Conservation (phyloP, 2,888 invertebrate genomes). For the Phyllotreta cruciferae region DNA sequence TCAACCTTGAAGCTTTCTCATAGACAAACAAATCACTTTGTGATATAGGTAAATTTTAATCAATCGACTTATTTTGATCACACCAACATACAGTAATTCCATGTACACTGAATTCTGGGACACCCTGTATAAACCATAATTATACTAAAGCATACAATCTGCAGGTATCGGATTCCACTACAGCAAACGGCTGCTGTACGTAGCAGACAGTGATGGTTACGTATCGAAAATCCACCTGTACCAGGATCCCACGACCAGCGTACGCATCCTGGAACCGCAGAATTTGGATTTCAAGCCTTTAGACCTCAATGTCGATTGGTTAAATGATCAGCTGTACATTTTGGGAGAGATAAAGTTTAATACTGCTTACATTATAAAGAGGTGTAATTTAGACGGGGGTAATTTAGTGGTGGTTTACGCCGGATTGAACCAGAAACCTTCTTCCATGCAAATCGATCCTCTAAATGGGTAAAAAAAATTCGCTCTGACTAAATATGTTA, state of each 20-base stretch:
- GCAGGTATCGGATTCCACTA: slow-evolving; percentile 81
- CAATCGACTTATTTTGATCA: too few species aligned
- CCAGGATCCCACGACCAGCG: slow-evolving; percentile 33
- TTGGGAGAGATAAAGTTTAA: slow-evolving; percentile 70
- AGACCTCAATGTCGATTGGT: slow-evolving; percentile 86
- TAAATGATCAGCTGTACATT: slow-evolving; percentile 84
- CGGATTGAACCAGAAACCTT: slow-evolving; percentile 73
- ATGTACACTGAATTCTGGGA: too few species aligned
- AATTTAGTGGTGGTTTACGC: slow-evolving; percentile 74
- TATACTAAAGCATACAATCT: slow-evolving; percentile 36
- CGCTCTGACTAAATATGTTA: not conserved
- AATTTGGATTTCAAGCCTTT: slow-evolving; percentile 70
- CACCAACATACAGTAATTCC: too few species aligned
- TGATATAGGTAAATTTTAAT: too few species aligned
- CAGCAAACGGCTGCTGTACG: slow-evolving; percentile 74
- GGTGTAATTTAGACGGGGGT: slow-evolving; percentile 78
- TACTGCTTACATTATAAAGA: slow-evolving; percentile 74
- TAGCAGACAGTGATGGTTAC: slow-evolving; percentile 73
- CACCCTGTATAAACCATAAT: too few species aligned
- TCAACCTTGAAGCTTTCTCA: too few species aligned
- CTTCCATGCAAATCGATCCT: slow-evolving; percentile 89
- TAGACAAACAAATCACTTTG: too few species aligned
- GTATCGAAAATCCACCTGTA: slow-evolving; percentile 62
- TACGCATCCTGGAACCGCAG: slow-evolving; percentile 65
- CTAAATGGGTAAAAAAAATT: slow-evolving; percentile 76